A percentile compares a stretch with the other conserved stretches of the same genome.
Conservation (phyloP, 2,797 vertebrate species). For the Microcaecilia unicolor region DNA sequence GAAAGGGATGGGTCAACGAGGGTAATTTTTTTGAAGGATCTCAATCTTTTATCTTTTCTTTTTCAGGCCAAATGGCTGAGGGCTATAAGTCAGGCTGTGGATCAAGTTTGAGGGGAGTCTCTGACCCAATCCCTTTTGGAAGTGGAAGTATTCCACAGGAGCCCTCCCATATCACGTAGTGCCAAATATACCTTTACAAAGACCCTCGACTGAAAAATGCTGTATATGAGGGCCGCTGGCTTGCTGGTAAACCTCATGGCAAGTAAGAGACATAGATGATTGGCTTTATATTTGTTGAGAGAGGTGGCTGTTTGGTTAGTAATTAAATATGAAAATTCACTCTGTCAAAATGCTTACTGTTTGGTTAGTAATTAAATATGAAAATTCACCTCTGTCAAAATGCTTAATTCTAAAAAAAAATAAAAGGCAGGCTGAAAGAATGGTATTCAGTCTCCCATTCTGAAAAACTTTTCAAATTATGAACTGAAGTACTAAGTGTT, state of each 20-base stretch:
- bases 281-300: too few relatives aligned
- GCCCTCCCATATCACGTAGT: conserved; percentile 79
- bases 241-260: conserved; percentile 84
- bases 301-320: too few relatives aligned
- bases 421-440: too few relatives aligned
- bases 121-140: conserved; percentile 40
- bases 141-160: conserved; percentile 60
- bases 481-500: too few relatives aligned
- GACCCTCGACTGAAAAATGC: conserved; percentile 87
- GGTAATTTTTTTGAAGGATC: not conserved
- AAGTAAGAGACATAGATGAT: conserved; percentile 74
- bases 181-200: conserved; percentile 88
- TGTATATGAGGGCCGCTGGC: conserved; percentile 82
- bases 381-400: too few relatives aligned
- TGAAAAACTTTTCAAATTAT: too few relatives aligned
- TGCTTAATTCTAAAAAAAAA: too few relatives aligned
- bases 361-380: too few relatives aligned
- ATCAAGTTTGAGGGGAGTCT: conserved; percentile 67
- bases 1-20: not conserved
- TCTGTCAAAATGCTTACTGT: too few relatives aligned
- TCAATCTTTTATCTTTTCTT: not conserved
- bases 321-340: too few relatives aligned
- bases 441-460: too few relatives aligned
- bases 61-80: conserved; percentile 88
- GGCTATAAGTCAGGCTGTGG: conserved; percentile 88